Conservation (phyloP, 1,140 invertebrate genomes). For the Drosophila subpulchrella region DNA sequence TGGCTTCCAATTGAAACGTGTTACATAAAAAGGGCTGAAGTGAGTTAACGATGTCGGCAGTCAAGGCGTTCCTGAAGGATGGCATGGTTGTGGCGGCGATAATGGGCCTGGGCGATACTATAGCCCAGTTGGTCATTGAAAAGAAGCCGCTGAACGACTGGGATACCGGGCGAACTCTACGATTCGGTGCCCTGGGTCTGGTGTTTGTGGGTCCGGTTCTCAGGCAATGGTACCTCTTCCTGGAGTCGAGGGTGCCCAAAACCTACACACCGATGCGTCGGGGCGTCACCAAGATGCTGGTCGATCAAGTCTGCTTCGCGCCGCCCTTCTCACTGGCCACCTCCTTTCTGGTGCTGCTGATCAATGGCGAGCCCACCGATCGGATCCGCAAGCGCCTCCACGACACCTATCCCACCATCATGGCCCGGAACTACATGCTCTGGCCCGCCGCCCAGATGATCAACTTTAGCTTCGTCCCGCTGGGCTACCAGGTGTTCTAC, state of each 20-base stretch:
- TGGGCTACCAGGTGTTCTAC: conserved; percentile 92
- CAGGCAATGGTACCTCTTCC: conserved; percentile 88
- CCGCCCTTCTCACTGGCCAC: conserved; percentile 88
- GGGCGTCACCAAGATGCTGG: conserved; percentile 85
- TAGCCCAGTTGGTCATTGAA: conserved; percentile 84
- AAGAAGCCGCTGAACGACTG: conserved; percentile 61
- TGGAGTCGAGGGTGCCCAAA: conserved; percentile 86
- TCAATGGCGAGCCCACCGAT: conserved; percentile 87
- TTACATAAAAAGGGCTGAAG: background rate
- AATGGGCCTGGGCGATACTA: conserved; percentile 84
- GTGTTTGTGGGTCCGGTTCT: conserved; percentile 87
- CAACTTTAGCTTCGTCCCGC: conserved; percentile 93
- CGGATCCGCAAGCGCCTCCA: conserved; percentile 87
- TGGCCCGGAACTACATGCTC: conserved; percentile 91
- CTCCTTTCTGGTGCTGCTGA: conserved; percentile 86
- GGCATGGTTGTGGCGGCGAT: conserved; percentile 79
- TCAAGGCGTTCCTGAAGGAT: conserved; percentile 51
- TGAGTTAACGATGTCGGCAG: conserved; percentile 8
- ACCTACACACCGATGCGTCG: conserved; percentile 29
- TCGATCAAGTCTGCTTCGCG: conserved; percentile 90
- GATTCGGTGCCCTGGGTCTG: conserved; percentile 81
- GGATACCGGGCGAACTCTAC: conserved; percentile 71
- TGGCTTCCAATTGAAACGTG: no score
- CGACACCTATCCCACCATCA: conserved; percentile 88
- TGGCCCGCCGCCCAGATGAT: conserved; percentile 94